Evolutionary conservation across 2,888 invertebrate species (phyloP).

Genomic region (Cremastinae sp.): DNA sequence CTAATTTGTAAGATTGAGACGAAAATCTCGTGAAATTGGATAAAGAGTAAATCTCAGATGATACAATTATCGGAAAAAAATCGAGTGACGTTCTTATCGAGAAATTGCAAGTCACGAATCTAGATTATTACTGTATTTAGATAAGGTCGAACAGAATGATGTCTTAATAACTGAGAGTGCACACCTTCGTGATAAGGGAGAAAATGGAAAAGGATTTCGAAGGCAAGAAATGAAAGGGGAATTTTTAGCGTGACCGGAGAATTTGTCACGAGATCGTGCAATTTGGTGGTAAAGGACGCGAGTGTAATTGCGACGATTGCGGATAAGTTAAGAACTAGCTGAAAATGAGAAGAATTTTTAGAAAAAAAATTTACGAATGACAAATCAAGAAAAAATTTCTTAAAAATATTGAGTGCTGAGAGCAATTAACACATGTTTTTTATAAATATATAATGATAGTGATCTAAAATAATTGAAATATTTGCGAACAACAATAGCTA

Average conservation of each 20-base stretch:
- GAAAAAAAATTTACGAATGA: background rate
- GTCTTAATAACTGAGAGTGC: constrained; percentile 4
- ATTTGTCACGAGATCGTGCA: constrained; percentile 30
- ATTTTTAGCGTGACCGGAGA: constrained; percentile 29
- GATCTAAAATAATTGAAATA: no score
- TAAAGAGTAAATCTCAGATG: background rate
- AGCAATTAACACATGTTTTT: no score
- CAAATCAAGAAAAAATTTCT: no score
- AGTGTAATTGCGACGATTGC: constrained; percentile 21
- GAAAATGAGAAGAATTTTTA: constrained; percentile 3
- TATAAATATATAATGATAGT: no score
- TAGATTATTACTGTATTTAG: background rate
- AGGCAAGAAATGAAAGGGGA: constrained; percentile 3
- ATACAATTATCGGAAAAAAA: no score
- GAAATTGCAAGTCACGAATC: constrained; percentile 11
- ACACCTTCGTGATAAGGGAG: background rate
- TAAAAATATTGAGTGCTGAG: no score
- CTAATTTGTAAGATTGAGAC: no score
- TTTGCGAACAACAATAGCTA: no score
- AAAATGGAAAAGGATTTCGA: background rate
- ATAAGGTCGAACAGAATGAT: constrained; percentile 1
- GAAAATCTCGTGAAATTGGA: no score
- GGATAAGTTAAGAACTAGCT: background rate
- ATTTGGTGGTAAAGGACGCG: constrained; percentile 5
- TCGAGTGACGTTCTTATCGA: no score